A percentile compares a stretch with the other conserved stretches of the same genome.
These are phyloP conservation scores for Drosophila sordidula DNA, from an alignment of 2,888 invertebrate species.

Conservation along the genomic window DNA sequence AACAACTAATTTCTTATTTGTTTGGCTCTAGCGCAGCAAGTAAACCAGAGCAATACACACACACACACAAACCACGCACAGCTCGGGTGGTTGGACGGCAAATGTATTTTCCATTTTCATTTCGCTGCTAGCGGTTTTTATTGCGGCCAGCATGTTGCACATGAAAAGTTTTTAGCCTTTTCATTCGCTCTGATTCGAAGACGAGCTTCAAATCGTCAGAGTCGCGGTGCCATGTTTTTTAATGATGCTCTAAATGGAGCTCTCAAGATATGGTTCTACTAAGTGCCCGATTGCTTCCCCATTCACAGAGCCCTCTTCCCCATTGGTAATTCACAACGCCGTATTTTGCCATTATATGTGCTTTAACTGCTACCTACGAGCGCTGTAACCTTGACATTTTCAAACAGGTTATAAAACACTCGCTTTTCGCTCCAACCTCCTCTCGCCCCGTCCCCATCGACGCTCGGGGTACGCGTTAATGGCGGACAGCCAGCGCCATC, in stretches of 20 bases:
- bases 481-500: slow-evolving; percentile 55
- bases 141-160: slow-evolving; percentile 67
- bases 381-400: slow-evolving; percentile 57
- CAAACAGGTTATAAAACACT: slow-evolving; percentile 57
- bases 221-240: slow-evolving; percentile 20
- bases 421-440: neutral
- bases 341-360: slow-evolving; percentile 39
- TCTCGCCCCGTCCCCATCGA: too few relatives aligned
- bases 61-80: neutral
- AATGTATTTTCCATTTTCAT: slow-evolving; percentile 75
- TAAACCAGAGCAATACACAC: slow-evolving; percentile 17
- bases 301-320: neutral
- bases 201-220: slow-evolving; percentile 10
- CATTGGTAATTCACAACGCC: slow-evolving; percentile 36
- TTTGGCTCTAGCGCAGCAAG: slow-evolving; percentile 68
- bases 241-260: slow-evolving; percentile 34
- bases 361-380: slow-evolving; percentile 37
- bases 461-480: slow-evolving; percentile 56
- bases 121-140: slow-evolving; percentile 52
- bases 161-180: slow-evolving; percentile 72
- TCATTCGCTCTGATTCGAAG: slow-evolving; percentile 57
- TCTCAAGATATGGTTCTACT: slow-evolving; percentile 13
- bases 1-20: slow-evolving; percentile 80
- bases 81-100: slow-evolving; percentile 39
- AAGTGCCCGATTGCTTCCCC: slow-evolving; percentile 20